Conservation (phyloP, 1,140 invertebrate species). For the Brachionus sp. region DNA sequence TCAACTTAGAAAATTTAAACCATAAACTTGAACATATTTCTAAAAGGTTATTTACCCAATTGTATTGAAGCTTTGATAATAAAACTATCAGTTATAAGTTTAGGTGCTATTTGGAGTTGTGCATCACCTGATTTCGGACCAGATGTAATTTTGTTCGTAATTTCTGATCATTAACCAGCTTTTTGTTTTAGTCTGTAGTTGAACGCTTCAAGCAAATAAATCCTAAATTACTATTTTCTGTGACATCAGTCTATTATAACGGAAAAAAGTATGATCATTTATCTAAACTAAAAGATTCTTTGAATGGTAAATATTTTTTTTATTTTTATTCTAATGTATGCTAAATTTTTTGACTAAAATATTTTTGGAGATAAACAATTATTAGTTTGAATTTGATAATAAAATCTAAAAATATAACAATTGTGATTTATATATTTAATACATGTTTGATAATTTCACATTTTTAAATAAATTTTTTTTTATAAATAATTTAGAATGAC, state of each 20-base stretch:
- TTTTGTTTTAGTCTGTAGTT: slow-evolving; percentile 58
- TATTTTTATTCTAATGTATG: too few relatives aligned
- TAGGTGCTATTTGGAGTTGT: slow-evolving; percentile 65
- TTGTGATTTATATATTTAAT: too few relatives aligned
- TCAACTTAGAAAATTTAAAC: neutral
- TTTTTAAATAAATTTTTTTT: too few relatives aligned
- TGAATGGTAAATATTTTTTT: slow-evolving; percentile 52
- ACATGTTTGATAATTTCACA: too few relatives aligned
- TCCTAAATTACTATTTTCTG: slow-evolving; percentile 63
- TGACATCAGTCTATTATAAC: slow-evolving; percentile 64
- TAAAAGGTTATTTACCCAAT: slow-evolving; percentile 62
- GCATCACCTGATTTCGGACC: slow-evolving; percentile 65
- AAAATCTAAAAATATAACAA: too few relatives aligned
- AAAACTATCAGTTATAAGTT: slow-evolving; percentile 62
- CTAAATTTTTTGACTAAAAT: too few relatives aligned
- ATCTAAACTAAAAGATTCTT: slow-evolving; percentile 62
- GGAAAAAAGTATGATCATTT: slow-evolving; percentile 62
- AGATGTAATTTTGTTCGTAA: slow-evolving; percentile 51
- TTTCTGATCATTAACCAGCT: neutral
- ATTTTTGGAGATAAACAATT: too few relatives aligned
- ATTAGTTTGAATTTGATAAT: slow-evolving; percentile 47
- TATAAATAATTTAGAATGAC: too few relatives aligned
- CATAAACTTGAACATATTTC: neutral
- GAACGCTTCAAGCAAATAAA: slow-evolving; percentile 62
- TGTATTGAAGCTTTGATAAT: slow-evolving; percentile 61